phyloP scores from a whole-genome alignment of 2,113 vertebrate species.

The Etheostoma spectabile region DNA sequence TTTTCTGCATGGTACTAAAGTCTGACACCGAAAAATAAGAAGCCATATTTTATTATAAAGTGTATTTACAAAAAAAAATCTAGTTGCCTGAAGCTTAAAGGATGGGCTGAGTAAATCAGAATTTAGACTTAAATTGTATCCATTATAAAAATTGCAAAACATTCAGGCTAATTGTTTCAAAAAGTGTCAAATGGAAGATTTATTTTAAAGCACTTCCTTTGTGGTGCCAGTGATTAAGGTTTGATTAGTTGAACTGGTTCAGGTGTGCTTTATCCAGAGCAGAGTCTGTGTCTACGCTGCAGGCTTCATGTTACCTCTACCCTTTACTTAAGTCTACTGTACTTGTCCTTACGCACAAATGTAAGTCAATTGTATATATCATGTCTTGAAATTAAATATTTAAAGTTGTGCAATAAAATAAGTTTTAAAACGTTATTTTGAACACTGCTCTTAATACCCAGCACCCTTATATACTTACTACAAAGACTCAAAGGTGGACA shows the following conservation, averaged over 20 bases:
- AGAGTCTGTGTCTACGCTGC: neutral
- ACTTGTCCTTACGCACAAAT: slow-evolving; percentile 61
- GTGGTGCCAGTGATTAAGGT: neutral
- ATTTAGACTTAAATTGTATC: slow-evolving; percentile 3
- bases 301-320: slow-evolving; percentile 17
- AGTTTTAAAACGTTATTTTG: neutral
- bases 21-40: neutral
- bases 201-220: slow-evolving; percentile 5
- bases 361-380: slow-evolving; percentile 32
- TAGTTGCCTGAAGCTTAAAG: neutral
- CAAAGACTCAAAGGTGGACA: neutral
- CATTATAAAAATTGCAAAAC: slow-evolving; percentile 31
- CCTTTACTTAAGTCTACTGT: slow-evolving; percentile 55
- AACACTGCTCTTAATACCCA: neutral
- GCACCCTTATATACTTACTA: neutral
- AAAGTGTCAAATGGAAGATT: neutral
- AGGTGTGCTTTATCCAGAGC: slow-evolving; percentile 24
- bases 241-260: slow-evolving; percentile 22
- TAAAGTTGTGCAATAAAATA: slow-evolving; percentile 75
- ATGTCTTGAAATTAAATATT: slow-evolving; percentile 33
- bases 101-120: neutral
- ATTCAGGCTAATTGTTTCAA: neutral
- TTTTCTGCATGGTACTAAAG: slow-evolving; percentile 1
- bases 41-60: slow-evolving; percentile 16
- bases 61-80: neutral